Percentiles rank a stretch among this genome's conserved stretches.
Conservation (phyloP, 2,797 vertebrate species). For the Neosilurus hyrtlii region DNA sequence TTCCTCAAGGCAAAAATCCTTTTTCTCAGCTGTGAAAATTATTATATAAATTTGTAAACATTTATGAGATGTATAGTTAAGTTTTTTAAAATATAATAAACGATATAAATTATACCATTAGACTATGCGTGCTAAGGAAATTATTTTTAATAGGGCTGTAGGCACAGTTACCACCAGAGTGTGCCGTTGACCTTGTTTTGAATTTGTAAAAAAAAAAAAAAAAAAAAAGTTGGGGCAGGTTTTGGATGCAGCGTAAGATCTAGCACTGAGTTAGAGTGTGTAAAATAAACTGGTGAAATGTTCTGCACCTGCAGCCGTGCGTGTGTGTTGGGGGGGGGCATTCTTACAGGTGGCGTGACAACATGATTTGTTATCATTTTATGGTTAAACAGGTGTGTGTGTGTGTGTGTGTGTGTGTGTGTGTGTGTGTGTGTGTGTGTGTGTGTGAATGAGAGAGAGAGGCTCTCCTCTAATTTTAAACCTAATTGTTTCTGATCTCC, state of each 20-base stretch:
- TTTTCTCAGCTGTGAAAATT: too few relatives aligned
- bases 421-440: slow-evolving; percentile 5
- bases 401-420: slow-evolving; percentile 3
- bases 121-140: not conserved
- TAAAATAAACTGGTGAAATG: not conserved
- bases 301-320: not conserved
- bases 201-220: not conserved
- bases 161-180: slow-evolving; percentile 22
- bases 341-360: not conserved
- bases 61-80: too few relatives aligned
- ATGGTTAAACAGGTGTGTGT: not conserved
- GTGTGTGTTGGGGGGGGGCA: not conserved
- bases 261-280: not conserved
- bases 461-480: too few relatives aligned
- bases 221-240: too few relatives aligned
- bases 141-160: not conserved
- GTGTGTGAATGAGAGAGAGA: not conserved
- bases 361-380: not conserved
- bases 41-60: too few relatives aligned
- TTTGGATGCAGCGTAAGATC: not conserved
- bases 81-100: not conserved
- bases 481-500: too few relatives aligned
- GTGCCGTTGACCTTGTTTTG: not conserved
- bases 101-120: not conserved
- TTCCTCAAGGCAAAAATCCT: too few relatives aligned